These are phyloP conservation scores for Tetropium fuscum DNA, from an alignment of 2,888 invertebrate genomes.

Conservation along the genomic window DNA sequence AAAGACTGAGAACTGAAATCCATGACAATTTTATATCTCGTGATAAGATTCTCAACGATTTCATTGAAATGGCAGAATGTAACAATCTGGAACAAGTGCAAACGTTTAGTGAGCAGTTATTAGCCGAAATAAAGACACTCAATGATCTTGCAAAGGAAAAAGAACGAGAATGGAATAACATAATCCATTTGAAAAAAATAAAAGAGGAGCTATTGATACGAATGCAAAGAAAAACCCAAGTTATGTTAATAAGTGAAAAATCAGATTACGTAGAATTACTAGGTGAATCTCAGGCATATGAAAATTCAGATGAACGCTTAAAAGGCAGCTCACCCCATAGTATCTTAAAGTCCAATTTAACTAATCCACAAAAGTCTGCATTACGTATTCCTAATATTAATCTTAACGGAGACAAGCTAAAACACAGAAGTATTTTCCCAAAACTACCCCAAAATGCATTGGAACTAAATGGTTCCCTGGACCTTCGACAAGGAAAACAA, in stretches of 20 bases:
- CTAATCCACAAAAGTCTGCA: slow-evolving; percentile 39
- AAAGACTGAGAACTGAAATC: slow-evolving; percentile 58
- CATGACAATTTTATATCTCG: slow-evolving; percentile 65
- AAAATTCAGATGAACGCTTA: slow-evolving; percentile 40
- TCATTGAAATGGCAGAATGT: slow-evolving; percentile 73
- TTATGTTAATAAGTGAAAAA: slow-evolving; percentile 63
- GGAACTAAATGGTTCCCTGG: slow-evolving; percentile 71
- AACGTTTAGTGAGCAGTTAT: slow-evolving; percentile 74
- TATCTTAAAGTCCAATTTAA: slow-evolving; percentile 51
- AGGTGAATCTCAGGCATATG: slow-evolving; percentile 49
- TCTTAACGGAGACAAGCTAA: slow-evolving; percentile 43
- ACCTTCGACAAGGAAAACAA: slow-evolving; percentile 71
- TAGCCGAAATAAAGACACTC: slow-evolving; percentile 77
- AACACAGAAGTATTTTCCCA: slow-evolving; percentile 61
- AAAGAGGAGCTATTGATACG: slow-evolving; percentile 85
- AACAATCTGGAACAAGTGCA: slow-evolving; percentile 73
- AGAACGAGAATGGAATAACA: slow-evolving; percentile 89
- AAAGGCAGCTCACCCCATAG: slow-evolving; percentile 45
- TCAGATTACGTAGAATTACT: slow-evolving; percentile 49
- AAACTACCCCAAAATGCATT: slow-evolving; percentile 65
- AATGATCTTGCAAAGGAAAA: slow-evolving; percentile 82
- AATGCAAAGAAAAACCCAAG: slow-evolving; percentile 77
- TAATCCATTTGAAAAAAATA: slow-evolving; percentile 83
- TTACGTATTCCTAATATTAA: slow-evolving; percentile 38
- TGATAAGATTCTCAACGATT: slow-evolving; percentile 73